These are phyloP conservation scores for Semotilus atromaculatus DNA, from an alignment of 2,797 vertebrate species.

Conservation along the genomic window DNA sequence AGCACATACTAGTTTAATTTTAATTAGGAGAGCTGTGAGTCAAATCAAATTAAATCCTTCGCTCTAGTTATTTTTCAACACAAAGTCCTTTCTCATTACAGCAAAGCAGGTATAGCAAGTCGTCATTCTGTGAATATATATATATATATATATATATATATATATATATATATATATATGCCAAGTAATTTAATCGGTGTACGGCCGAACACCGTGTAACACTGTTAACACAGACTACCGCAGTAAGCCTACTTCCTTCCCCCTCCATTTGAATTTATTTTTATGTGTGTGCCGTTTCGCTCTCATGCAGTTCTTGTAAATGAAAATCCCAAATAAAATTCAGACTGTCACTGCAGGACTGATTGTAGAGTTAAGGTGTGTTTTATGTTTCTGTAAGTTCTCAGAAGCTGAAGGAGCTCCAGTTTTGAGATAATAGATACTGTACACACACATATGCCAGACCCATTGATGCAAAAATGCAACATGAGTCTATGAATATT, in stretches of 20 bases:
- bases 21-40: slow-evolving; percentile 6
- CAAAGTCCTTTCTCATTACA: neutral
- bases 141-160: no score
- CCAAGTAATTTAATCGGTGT: neutral
- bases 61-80: neutral
- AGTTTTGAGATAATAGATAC: neutral
- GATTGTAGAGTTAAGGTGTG: slow-evolving; percentile 4
- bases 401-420: slow-evolving; percentile 10
- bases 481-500: slow-evolving; percentile 33
- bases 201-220: neutral
- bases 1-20: neutral
- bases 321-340: neutral
- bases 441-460: neutral
- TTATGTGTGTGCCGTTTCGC: neutral
- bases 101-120: slow-evolving; percentile 8
- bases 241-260: neutral
- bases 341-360: neutral
- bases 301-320: neutral
- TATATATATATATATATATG: no score
- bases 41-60: neutral
- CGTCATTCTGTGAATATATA: neutral
- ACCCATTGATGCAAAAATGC: neutral
- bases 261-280: neutral
- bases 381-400: slow-evolving; percentile 26
- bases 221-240: neutral